phyloP scores from a whole-genome alignment of 2,888 invertebrate species.

The Koerneria pararmatus region DNA sequence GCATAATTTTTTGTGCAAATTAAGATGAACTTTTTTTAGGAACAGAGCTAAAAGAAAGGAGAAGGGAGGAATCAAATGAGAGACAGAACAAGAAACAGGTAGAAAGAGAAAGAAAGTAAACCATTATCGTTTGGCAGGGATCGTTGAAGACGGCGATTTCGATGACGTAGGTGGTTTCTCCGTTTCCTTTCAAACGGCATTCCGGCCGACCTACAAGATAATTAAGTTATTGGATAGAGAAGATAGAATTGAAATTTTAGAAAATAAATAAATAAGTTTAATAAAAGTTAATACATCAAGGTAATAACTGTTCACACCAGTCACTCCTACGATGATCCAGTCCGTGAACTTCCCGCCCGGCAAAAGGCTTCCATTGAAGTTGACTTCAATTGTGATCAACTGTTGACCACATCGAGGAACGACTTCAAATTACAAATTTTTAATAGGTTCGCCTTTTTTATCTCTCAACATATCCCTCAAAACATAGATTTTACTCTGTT shows the following conservation, averaged over 20 bases:
- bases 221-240: background rate
- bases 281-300: background rate
- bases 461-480: no score
- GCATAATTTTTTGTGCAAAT: no score
- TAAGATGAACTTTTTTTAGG: no score
- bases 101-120: no score
- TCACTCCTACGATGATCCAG: constrained; percentile 55
- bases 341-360: constrained; percentile 50
- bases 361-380: constrained; percentile 43
- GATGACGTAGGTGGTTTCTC: constrained; percentile 54
- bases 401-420: constrained; percentile 48
- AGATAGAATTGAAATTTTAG: background rate
- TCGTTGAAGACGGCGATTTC: constrained; percentile 58
- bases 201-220: constrained; percentile 38
- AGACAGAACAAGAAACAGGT: no score
- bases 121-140: constrained; percentile 54
- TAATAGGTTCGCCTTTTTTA: no score
- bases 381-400: constrained; percentile 50
- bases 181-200: constrained; percentile 55
- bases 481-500: no score
- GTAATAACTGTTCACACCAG: constrained; percentile 35
- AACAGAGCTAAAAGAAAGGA: no score
- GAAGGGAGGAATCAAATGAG: no score
- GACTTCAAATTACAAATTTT: constrained; percentile 37
- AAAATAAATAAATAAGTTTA: background rate